Evolutionary conservation across 1,140 invertebrate genomes (phyloP), one percentile per base, ranked within the genome.

Genomic region (Lordiphosa clarofinis): DNA sequence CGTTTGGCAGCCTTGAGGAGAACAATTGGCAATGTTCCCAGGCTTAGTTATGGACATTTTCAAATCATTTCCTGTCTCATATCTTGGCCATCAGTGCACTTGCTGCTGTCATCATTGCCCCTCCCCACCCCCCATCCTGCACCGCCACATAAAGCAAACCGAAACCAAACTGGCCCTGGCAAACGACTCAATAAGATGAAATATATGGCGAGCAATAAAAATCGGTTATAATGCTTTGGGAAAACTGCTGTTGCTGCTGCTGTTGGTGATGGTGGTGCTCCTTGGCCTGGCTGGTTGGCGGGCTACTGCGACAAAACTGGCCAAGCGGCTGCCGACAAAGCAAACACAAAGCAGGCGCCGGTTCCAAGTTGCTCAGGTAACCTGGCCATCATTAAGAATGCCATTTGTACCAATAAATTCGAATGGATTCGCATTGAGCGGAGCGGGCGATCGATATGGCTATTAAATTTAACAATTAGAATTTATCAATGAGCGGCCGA

Each of bases 101-200:
- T 61, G 61, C 42, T 68, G 68, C 50, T 63, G 63, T 56, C 62
- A 66, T 56, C 64, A 35, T 58, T 50, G 43, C 43, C 46, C 21
- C 31, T 12, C 11, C 15, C 31, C 21, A 24, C 21, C 21, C 5
- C 21, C 21, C 5, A 24, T 6, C 21, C 21, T 24, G 15, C 19
- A 36, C 11, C 9, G 12, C 65, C 54, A 40, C 43, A 6, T 28
- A 53, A 12, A 11, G 8, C 13, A 10, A 24, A 52, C 10, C 10
- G 36, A 28, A 48, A 24, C 42, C 37, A 38, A 40, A 50, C 35
- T 35, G n/a, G 19, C 15, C 11, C 39, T 44, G 50, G 52, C 48
- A 52, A 82, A 87, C 86, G 86, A 86, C 86, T 88, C 86, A 87
- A 88, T 88, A 86, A 88, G 81, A 87, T 86, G 86, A 87, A 88